Percentiles rank a stretch among this genome's conserved stretches.
phyloP scores from a whole-genome alignment of 2,797 vertebrate species.

The Chromis chromis region DNA sequence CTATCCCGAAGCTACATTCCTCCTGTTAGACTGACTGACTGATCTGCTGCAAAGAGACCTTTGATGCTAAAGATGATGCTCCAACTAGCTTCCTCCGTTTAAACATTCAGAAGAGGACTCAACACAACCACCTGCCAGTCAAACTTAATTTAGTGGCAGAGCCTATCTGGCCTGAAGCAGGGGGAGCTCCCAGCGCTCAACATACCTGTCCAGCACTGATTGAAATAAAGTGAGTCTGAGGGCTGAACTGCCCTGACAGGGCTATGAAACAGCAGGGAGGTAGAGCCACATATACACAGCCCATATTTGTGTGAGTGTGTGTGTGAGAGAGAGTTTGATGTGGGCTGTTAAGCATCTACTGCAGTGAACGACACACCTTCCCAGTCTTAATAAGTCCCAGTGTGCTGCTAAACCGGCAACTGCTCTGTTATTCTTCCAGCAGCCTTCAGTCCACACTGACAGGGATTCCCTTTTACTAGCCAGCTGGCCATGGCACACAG shows the following conservation, averaged over 20 bases:
- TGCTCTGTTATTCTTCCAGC: slow-evolving; percentile 78
- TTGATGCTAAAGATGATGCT: slow-evolving; percentile 72
- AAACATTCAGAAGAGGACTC: slow-evolving; percentile 47
- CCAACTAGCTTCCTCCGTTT: slow-evolving; percentile 59
- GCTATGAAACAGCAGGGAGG: slow-evolving; percentile 67
- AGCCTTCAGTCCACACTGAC: slow-evolving; percentile 55
- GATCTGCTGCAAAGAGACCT: slow-evolving; percentile 70
- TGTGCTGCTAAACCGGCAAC: slow-evolving; percentile 66
- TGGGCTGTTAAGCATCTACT: slow-evolving; percentile 51
- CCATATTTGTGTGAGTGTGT: slow-evolving; percentile 49
- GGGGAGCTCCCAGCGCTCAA: slow-evolving; percentile 48
- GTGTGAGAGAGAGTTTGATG: slow-evolving; percentile 47
- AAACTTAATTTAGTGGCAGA: slow-evolving; percentile 66
- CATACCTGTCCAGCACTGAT: slow-evolving; percentile 69
- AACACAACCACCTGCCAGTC: slow-evolving; percentile 73
- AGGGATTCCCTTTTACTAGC: slow-evolving; percentile 43
- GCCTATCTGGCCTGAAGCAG: slow-evolving; percentile 64
- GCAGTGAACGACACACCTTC: slow-evolving; percentile 68
- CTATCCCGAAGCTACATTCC: slow-evolving; percentile 75
- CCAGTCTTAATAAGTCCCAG: slow-evolving; percentile 80
- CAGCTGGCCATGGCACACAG: slow-evolving; percentile 30
- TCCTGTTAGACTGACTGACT: slow-evolving; percentile 71
- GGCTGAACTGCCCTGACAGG: slow-evolving; percentile 50
- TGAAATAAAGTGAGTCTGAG: slow-evolving; percentile 71
- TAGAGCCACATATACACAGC: slow-evolving; percentile 45